phyloP scores from a whole-genome alignment of 2,797 vertebrate species.

The Ctenochaetus hawaiiensis region DNA sequence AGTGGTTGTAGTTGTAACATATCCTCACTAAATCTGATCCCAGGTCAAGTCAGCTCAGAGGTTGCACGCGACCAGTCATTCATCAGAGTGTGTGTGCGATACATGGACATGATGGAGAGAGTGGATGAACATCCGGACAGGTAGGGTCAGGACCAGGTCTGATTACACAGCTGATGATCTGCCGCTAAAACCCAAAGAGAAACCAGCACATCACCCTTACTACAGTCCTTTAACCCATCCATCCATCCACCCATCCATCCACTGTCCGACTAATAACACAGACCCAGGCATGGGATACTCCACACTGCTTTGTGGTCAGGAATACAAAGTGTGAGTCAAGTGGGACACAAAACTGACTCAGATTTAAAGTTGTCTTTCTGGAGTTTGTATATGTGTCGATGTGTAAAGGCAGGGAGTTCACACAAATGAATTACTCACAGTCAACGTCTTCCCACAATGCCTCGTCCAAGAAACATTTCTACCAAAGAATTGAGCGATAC shows the following conservation, averaged over 20 bases:
- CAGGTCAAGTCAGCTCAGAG: slow-evolving; percentile 55
- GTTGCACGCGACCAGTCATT: slow-evolving; percentile 65
- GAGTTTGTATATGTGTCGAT: slow-evolving; percentile 37
- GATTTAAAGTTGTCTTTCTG: slow-evolving; percentile 40
- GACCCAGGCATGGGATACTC: slow-evolving; percentile 12
- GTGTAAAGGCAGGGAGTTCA: slow-evolving; percentile 57
- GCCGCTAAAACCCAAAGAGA: slow-evolving; percentile 56
- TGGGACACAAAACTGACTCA: slow-evolving; percentile 26
- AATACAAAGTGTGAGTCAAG: slow-evolving; percentile 8
- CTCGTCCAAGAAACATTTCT: slow-evolving; percentile 61
- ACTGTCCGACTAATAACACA: slow-evolving; percentile 28
- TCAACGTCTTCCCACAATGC: slow-evolving; percentile 42
- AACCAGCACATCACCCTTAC: slow-evolving; percentile 53
- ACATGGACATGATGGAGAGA: slow-evolving; percentile 70
- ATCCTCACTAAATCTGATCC: slow-evolving; percentile 70
- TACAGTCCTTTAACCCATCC: slow-evolving; percentile 18
- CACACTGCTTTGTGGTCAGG: background rate
- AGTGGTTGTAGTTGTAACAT: slow-evolving; percentile 48
- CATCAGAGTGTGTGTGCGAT: slow-evolving; percentile 71
- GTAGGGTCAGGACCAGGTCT: slow-evolving; percentile 77
- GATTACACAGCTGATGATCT: slow-evolving; percentile 83
- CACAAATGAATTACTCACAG: slow-evolving; percentile 57
- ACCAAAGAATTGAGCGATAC: slow-evolving; percentile 54
- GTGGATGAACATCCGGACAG: slow-evolving; percentile 74
- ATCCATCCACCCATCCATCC: slow-evolving; percentile 52